Evolutionary conservation across 2,888 invertebrate genomes (phyloP).

Genomic region (Rhingia rostrata): DNA sequence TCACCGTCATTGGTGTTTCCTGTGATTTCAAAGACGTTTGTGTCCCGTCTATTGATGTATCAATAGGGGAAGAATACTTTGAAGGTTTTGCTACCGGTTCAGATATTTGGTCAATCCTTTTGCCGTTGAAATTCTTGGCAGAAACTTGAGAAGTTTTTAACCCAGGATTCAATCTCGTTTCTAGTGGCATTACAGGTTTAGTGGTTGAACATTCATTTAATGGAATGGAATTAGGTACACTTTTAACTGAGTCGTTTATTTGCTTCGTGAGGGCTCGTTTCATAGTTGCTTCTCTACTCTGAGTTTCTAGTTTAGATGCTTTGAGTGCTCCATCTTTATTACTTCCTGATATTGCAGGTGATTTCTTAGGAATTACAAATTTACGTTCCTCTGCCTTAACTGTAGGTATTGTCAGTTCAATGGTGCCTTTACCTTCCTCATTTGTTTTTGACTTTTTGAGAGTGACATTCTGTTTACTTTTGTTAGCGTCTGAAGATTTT

Average conservation of each 20-base stretch:
- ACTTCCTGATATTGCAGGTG: background rate
- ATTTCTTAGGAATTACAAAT: constrained; percentile 16
- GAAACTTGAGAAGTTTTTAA: too few relatives aligned
- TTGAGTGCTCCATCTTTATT: background rate
- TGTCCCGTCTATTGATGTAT: too few relatives aligned
- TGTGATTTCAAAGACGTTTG: too few relatives aligned
- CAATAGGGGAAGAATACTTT: too few relatives aligned
- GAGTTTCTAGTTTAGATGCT: background rate
- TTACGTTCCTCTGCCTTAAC: background rate
- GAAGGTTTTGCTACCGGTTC: background rate
- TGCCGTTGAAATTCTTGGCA: too few relatives aligned
- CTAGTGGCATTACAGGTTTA: too few relatives aligned
- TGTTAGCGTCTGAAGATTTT: background rate
- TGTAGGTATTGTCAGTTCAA: background rate
- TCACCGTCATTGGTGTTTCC: too few relatives aligned
- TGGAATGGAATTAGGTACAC: too few relatives aligned
- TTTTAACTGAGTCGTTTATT: background rate
- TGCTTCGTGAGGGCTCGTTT: background rate
- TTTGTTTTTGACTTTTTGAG: background rate
- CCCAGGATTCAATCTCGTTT: too few relatives aligned
- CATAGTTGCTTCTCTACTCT: background rate
- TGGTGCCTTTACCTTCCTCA: background rate
- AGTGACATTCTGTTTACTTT: background rate
- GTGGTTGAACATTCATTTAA: too few relatives aligned
- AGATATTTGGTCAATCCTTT: background rate